Base-by-base conservation (phyloP, 2,888 invertebrate species). In the Xylota sylvarum region DNA sequence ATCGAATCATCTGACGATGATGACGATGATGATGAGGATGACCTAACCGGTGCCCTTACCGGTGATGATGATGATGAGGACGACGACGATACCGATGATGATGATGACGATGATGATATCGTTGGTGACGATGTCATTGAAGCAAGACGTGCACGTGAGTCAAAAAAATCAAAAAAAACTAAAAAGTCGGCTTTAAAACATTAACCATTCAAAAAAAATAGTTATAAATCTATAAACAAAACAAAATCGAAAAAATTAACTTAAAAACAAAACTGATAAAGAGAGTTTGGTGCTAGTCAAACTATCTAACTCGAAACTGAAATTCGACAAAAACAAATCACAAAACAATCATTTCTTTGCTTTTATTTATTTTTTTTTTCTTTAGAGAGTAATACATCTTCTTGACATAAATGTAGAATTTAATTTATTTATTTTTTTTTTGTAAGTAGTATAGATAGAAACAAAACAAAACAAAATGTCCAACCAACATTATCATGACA, bases 91-190 rank as follows among this genome's bases (percentile, higher is more conserved):
- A 95, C 95, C 27, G 92, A 92, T 88, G 95, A 95, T 85, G 94
- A 95, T 89, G 95, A 95, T 90, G 94, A 94, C 89, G 94, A 93
- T 85, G 95, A 95, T 90, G 94, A 94, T 89, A 94, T 96, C 92
- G 94, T 95, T 90, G 94, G 93, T 82, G 93, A 94, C 74, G 93
- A 93, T 90, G 94, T 94, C 91, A 94, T 95, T 90, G 95, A 94
- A 92, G 95, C 95, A 90, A 95, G 95, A 93, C 93, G 94, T 94
- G 94, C 97, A 96, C 97, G 97, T 97, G 96, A 97, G 97, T 97
- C 96, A 91, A 96, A 92, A 90, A 91, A 92, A 90, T 89, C 92
- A 88, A 88, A 88, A 74, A 87, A 77, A 78, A 73, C 80, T 85
- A 87, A 87, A 87, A 81, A 88, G 62, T 80, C 85, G 77, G 70